phyloP scores from a whole-genome alignment of 2,113 vertebrate species.

The Myxocyprinus asiaticus region DNA sequence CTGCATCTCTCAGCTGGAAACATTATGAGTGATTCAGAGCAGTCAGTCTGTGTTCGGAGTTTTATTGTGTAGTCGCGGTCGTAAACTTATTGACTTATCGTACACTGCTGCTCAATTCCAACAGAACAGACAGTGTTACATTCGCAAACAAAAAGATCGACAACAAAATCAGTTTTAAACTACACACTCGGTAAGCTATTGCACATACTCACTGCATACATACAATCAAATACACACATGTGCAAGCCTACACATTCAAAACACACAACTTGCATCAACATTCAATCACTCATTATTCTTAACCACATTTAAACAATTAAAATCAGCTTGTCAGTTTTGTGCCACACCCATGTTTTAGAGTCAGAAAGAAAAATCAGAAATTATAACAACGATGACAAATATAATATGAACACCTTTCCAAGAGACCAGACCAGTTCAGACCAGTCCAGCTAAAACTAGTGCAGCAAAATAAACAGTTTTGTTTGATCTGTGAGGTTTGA shows the following conservation, averaged over 20 bases:
- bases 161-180: not conserved
- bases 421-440: constrained; percentile 40
- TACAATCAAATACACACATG: not conserved
- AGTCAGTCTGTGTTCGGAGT: not conserved
- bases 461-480: constrained; percentile 44
- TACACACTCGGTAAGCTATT: constrained; percentile 26
- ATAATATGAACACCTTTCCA: constrained; percentile 66
- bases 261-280: not conserved
- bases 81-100: not conserved
- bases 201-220: constrained; percentile 35
- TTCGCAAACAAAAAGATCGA: not conserved
- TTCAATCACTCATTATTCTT: not conserved
- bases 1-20: not conserved
- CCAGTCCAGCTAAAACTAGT: constrained; percentile 49
- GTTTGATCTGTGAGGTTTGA: constrained; percentile 1
- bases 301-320: constrained; percentile 38
- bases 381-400: constrained; percentile 31
- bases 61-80: not conserved
- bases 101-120: not conserved
- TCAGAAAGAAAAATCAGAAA: constrained; percentile 57
- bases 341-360: constrained; percentile 58
- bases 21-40: not conserved
- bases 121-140: not conserved
- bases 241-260: not conserved
- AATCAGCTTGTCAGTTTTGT: constrained; percentile 57